phyloP scores from a whole-genome alignment of 1,140 invertebrate species.

The Ceratina australensis region DNA sequence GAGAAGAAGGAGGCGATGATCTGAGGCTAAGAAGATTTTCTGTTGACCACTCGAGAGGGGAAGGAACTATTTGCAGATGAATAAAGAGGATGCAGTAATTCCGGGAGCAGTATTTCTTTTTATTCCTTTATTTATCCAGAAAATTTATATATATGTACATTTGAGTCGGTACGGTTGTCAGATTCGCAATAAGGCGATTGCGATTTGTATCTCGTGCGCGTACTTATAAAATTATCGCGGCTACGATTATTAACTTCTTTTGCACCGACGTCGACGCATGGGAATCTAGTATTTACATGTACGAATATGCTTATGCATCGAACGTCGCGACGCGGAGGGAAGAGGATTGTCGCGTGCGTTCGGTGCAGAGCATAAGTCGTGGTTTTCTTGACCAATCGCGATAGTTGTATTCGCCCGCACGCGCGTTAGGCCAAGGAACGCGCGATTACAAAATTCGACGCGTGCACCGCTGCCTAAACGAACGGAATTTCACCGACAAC shows the following conservation, averaged over 20 bases:
- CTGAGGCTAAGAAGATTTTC: too few species aligned
- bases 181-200: neutral
- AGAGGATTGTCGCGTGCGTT: neutral
- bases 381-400: neutral
- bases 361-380: neutral
- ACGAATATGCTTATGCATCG: conserved; percentile 31
- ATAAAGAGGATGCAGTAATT: too few species aligned
- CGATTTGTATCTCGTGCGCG: neutral
- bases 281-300: conserved; percentile 57
- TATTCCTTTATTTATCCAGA: conserved; percentile 22
- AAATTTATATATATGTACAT: conserved; percentile 63
- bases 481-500: neutral
- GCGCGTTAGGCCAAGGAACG: neutral
- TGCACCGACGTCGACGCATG: conserved; percentile 41
- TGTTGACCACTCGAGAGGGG: too few species aligned
- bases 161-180: conserved; percentile 40
- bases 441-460: neutral
- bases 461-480: neutral
- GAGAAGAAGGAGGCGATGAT: neutral
- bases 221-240: conserved; percentile 1
- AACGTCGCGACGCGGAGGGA: conserved; percentile 32
- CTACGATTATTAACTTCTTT: conserved; percentile 34
- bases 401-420: neutral
- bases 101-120: conserved; percentile 54
- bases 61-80: too few species aligned